Base-by-base conservation (phyloP, 1,140 invertebrate species). In the Drosophila lini region DNA sequence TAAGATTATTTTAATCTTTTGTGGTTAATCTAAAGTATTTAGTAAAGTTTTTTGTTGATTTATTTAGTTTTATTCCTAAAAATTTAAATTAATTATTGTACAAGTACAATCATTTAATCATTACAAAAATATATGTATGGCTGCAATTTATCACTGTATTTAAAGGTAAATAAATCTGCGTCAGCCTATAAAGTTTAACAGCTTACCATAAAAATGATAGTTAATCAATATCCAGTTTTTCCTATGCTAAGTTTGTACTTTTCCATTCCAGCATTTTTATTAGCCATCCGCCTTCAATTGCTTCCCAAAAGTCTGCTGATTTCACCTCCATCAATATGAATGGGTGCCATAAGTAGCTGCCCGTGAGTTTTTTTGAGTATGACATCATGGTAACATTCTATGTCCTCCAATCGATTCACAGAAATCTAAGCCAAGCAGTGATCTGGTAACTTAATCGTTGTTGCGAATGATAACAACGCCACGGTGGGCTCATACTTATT, bases 371-470 rank as follows among this genome's bases (percentile, higher is more conserved):
- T 41, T 25, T 63, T 25, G 10, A 10, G 28, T 5, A 70, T 71
- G 68, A 71, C 68, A 50, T 71, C 52, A 71, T 40, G 68, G 65
- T 25, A 36, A 38, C 50, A 22, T 53, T 38, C 42, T 15, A 5
- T 22, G 13, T 57, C 6, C 15, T 3, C 28, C 52, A 71, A 71
- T 71, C 68, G 44, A 22, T 70, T 58, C 68, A 58, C 22, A 31
- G 68, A 70, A 71, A 70, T 71, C 65, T 48, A n/a, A 42, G 34
- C 50, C 42, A 22, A 32, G 22, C 22, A 10, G n/a, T 22, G 13
- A 70, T 63, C 61, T 42, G 53, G 44, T 48, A 47, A 36, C n/a
- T 48, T 41, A 58, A 71, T 70, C 68, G 52, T 31, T 69, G 22
- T 75, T 52, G 40, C 22, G 60, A 41, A 31, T 48, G 57, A 74